phyloP scores from a whole-genome alignment of 2,797 vertebrate species.

The Sarcoramphus papa region DNA sequence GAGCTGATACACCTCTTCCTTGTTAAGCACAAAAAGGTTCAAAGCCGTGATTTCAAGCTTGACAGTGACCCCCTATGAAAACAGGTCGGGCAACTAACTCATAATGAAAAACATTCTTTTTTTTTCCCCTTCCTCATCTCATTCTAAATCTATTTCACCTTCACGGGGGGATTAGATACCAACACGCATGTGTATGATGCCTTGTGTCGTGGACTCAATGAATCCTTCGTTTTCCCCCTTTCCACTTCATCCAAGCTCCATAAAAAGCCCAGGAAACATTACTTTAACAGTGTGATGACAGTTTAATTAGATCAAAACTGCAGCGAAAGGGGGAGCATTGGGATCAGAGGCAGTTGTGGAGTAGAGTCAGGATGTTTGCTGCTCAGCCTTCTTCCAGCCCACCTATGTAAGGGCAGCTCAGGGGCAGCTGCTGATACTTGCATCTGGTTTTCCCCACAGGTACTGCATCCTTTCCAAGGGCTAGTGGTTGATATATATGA shows the following conservation, averaged over 20 bases:
- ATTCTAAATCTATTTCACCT: conserved; percentile 9
- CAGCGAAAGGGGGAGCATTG: background rate
- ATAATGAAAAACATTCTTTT: background rate
- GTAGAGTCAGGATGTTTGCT: conserved; percentile 2
- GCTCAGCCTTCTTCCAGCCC: background rate
- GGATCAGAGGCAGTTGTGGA: conserved; percentile 15
- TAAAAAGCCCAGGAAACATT: conserved; percentile 45
- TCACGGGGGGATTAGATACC: conserved; percentile 10
- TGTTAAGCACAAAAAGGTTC: background rate
- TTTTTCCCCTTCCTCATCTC: background rate
- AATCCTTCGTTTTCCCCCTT: conserved; percentile 32
- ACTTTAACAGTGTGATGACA: conserved; percentile 56
- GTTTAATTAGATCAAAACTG: conserved; percentile 65
- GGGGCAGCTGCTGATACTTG: background rate
- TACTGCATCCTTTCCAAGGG: background rate
- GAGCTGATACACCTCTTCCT: background rate
- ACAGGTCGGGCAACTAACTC: background rate
- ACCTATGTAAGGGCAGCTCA: background rate
- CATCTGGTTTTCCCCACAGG: background rate
- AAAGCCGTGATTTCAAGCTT: background rate
- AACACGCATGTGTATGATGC: conserved; percentile 4
- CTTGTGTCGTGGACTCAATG: conserved; percentile 16
- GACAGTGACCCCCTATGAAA: background rate
- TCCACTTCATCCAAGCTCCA: conserved; percentile 33
- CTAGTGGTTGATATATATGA: background rate